Evolutionary conservation across 2,113 vertebrate species (phyloP).

Genomic region (Pica pica): DNA sequence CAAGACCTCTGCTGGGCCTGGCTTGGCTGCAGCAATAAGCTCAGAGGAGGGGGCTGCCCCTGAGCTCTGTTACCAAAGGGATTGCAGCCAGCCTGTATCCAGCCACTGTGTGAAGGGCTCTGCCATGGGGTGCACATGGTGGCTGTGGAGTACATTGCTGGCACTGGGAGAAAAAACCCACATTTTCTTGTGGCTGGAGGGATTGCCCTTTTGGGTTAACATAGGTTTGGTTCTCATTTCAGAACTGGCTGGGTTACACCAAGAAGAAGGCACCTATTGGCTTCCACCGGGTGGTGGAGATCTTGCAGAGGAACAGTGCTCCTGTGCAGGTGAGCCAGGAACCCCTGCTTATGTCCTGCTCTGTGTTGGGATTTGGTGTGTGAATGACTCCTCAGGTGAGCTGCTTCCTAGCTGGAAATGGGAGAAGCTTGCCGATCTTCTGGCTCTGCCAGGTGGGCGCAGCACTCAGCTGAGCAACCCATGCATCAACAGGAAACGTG

Average conservation of each 20-base stretch:
- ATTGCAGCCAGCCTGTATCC: neutral
- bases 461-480: neutral
- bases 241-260: conserved; percentile 95
- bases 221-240: conserved; percentile 4
- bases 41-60: neutral
- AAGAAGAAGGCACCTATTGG: conserved; percentile 89
- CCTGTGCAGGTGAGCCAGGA: conserved; percentile 79
- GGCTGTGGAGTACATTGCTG: neutral
- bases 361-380: neutral
- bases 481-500: neutral
- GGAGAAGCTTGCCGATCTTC: neutral
- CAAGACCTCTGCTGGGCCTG: neutral
- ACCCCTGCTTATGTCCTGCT: neutral
- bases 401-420: neutral
- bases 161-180: neutral
- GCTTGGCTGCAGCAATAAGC: neutral
- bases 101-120: neutral
- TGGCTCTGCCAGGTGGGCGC: neutral
- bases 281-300: conserved; percentile 91
- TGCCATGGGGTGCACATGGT: neutral
- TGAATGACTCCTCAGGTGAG: neutral
- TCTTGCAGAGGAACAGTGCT: conserved; percentile 90
- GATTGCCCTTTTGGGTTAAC: neutral
- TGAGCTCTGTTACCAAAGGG: neutral
- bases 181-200: neutral